Evolutionary conservation across 2,888 invertebrate genomes (phyloP).

Genomic region (Polyommatus iphigenia): DNA sequence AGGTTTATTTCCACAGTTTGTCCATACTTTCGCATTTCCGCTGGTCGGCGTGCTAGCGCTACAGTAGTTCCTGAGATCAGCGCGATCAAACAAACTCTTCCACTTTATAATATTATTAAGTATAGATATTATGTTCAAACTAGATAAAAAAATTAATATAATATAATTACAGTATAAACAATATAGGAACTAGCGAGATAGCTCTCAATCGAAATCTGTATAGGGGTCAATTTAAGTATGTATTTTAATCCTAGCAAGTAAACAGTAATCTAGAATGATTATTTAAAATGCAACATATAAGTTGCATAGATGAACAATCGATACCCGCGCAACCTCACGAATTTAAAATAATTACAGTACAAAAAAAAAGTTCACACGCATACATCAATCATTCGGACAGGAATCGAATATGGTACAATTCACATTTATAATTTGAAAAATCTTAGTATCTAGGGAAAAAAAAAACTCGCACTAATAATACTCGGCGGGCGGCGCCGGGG

Average conservation of each 20-base stretch:
- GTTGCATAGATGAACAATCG: constrained; percentile 45
- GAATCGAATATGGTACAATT: constrained; percentile 56
- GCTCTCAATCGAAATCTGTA: constrained; percentile 40
- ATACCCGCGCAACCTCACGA: constrained; percentile 67
- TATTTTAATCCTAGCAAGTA: constrained; percentile 47
- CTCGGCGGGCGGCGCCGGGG: constrained; percentile 56
- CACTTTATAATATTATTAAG: too few relatives aligned
- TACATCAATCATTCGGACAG: constrained; percentile 49
- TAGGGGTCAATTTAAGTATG: constrained; percentile 48
- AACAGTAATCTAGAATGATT: constrained; percentile 42
- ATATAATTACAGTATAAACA: constrained; percentile 37
- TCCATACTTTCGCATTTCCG: too few relatives aligned
- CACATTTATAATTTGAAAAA: constrained; percentile 73
- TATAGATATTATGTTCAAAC: neutral
- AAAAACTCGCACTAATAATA: constrained; percentile 77
- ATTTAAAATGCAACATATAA: constrained; percentile 48
- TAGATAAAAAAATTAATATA: constrained; percentile 14
- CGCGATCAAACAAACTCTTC: too few relatives aligned
- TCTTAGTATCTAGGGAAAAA: constrained; percentile 72
- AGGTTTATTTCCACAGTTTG: too few relatives aligned
- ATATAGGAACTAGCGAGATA: constrained; percentile 56
- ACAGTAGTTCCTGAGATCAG: too few relatives aligned
- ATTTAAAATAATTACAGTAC: constrained; percentile 62
- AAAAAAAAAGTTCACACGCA: constrained; percentile 59
- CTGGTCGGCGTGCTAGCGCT: too few relatives aligned